A percentile compares a stretch with the other conserved stretches of the same genome.
phyloP scores from a whole-genome alignment of 2,797 vertebrate species.

The Loris lydekkerianus region DNA sequence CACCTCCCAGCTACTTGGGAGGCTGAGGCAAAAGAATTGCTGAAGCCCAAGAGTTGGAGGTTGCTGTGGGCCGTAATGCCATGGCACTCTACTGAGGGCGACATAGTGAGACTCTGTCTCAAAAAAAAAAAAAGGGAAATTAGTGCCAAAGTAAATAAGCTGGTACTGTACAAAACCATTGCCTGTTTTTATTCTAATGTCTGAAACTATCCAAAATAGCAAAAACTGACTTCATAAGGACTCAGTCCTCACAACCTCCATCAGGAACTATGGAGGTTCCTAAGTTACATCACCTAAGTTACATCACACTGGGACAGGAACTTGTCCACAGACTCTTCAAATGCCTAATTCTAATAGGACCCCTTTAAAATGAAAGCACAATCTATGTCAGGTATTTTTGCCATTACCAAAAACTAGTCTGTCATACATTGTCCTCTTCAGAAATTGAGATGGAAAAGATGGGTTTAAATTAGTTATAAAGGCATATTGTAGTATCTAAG shows the following conservation, averaged over 20 bases:
- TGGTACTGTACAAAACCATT: neutral
- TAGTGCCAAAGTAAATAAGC: neutral
- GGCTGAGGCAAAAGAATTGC: too few relatives aligned
- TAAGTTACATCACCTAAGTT: too few relatives aligned
- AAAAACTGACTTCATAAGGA: neutral
- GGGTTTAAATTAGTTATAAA: neutral
- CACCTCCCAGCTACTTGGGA: too few relatives aligned
- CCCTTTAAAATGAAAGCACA: conserved; percentile 37
- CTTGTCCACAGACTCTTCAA: neutral
- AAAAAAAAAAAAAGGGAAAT: conserved; percentile 14
- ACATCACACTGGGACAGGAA: neutral
- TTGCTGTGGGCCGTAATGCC: too few relatives aligned
- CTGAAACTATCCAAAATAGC: neutral
- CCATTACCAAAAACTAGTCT: neutral
- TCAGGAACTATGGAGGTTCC: neutral
- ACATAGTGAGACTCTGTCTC: too few relatives aligned
- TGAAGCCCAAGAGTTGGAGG: too few relatives aligned
- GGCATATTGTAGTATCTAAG: neutral
- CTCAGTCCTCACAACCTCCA: neutral
- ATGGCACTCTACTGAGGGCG: too few relatives aligned
- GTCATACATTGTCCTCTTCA: neutral
- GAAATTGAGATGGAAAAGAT: conserved; percentile 14
- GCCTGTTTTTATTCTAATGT: neutral
- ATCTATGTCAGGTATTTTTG: neutral
- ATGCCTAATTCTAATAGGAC: neutral